A percentile compares a stretch with the other conserved stretches of the same genome.
These are phyloP conservation scores for Periphyllus acericola DNA, from an alignment of 2,888 invertebrate species.

Conservation along the genomic window DNA sequence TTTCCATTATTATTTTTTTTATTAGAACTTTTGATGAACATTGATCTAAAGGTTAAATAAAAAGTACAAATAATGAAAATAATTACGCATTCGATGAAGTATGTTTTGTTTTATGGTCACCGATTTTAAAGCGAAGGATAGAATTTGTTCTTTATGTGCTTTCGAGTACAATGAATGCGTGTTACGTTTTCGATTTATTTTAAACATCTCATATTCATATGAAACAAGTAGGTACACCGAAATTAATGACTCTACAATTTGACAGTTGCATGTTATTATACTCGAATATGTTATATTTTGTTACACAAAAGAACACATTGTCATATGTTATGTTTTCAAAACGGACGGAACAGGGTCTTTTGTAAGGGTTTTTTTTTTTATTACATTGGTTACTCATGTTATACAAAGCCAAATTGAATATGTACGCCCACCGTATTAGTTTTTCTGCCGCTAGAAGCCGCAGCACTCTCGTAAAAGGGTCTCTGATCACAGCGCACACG, in stretches of 20 bases:
- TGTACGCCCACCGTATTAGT: conserved; percentile 62
- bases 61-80: no score
- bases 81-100: no score
- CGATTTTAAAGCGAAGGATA: no score
- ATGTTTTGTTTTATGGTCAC: no score
- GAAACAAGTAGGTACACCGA: conserved; percentile 48
- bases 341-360: conserved; percentile 55
- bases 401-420: conserved; percentile 61
- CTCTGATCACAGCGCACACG: conserved; percentile 56
- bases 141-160: no score
- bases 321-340: conserved; percentile 61
- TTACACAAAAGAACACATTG: conserved; percentile 55
- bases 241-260: conserved; percentile 60
- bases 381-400: conserved; percentile 57
- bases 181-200: not conserved
- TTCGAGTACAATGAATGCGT: no score
- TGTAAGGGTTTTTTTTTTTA: conserved; percentile 53
- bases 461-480: conserved; percentile 59
- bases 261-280: conserved; percentile 59
- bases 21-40: no score
- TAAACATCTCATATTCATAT: conserved; percentile 14
- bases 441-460: conserved; percentile 59
- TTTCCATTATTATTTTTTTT: no score
- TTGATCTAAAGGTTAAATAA: no score
- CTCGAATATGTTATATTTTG: conserved; percentile 60